A percentile compares a stretch with the other conserved stretches of the same genome.
These are phyloP conservation scores for Nerophis ophidion DNA, from an alignment of 2,113 vertebrate species.

Conservation along the genomic window DNA sequence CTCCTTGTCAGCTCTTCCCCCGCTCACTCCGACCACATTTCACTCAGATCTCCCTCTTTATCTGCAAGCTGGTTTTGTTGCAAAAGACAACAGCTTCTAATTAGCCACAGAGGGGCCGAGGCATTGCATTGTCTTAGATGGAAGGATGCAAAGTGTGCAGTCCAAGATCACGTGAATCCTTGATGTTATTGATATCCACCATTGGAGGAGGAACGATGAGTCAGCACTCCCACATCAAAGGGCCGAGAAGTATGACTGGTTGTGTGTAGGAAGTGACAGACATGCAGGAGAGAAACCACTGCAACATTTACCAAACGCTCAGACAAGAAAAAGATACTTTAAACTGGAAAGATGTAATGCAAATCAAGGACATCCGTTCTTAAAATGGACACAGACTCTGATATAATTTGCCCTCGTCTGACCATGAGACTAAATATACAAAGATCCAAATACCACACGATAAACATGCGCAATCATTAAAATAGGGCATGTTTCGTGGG, in stretches of 20 bases:
- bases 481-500: no score
- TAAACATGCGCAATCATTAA: no score
- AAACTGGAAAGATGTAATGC: constrained; percentile 1
- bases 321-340: not conserved
- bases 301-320: constrained; percentile 27
- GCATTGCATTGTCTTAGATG: constrained; percentile 13
- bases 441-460: no score
- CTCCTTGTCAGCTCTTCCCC: constrained; percentile 15
- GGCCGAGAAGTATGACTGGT: constrained; percentile 49
- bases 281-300: constrained; percentile 33
- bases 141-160: constrained; percentile 18
- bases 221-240: constrained; percentile 61
- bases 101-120: constrained; percentile 25
- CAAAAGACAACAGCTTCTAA: constrained; percentile 26
- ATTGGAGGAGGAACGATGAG: constrained; percentile 49
- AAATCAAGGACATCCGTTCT: not conserved
- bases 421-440: no score
- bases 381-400: not conserved
- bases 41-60: constrained; percentile 35
- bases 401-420: not conserved
- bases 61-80: constrained; percentile 20
- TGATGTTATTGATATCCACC: constrained; percentile 41
- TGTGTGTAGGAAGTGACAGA: constrained; percentile 56
- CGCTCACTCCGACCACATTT: constrained; percentile 43
- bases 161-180: constrained; percentile 27